Evolutionary conservation across 2,888 invertebrate species (phyloP).

Genomic region (Xestia xanthographa): DNA sequence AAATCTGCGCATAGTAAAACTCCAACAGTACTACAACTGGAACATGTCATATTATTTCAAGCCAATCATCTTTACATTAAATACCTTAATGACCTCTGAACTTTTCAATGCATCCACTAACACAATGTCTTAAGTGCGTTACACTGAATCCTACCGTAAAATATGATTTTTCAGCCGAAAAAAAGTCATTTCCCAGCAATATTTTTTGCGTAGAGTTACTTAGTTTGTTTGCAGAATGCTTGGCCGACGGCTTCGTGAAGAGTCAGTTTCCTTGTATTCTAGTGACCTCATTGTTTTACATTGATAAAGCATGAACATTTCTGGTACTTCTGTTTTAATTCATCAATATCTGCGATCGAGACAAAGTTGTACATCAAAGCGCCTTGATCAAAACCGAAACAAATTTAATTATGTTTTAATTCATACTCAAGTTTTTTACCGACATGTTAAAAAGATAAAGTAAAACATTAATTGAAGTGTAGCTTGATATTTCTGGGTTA

Average conservation of each 20-base stretch:
- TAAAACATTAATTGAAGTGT: conserved; percentile 10
- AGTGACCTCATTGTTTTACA: neutral
- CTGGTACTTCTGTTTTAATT: conserved; percentile 31
- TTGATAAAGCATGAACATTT: neutral
- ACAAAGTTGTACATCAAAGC: conserved; percentile 6
- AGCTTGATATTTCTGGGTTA: conserved; percentile 50
- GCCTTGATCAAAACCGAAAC: conserved; percentile 41
- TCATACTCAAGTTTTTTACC: conserved; percentile 41
- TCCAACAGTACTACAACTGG: neutral
- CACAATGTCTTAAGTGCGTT: too few species aligned
- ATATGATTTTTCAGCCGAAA: too few species aligned
- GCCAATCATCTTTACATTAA: neutral
- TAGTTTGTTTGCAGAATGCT: too few species aligned
- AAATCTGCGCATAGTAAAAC: neutral
- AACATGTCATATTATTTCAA: too few species aligned
- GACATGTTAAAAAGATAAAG: conserved; percentile 28
- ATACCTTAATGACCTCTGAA: too few species aligned
- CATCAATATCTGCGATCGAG: neutral
- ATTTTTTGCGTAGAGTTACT: too few species aligned
- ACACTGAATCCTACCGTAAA: too few species aligned
- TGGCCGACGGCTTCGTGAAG: too few species aligned
- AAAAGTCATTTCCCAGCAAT: too few species aligned
- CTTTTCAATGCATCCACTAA: too few species aligned
- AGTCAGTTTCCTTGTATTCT: neutral
- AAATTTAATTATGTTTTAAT: conserved; percentile 59